phyloP scores from a whole-genome alignment of 2,113 vertebrate species.

The Neogobius melanostomus region DNA sequence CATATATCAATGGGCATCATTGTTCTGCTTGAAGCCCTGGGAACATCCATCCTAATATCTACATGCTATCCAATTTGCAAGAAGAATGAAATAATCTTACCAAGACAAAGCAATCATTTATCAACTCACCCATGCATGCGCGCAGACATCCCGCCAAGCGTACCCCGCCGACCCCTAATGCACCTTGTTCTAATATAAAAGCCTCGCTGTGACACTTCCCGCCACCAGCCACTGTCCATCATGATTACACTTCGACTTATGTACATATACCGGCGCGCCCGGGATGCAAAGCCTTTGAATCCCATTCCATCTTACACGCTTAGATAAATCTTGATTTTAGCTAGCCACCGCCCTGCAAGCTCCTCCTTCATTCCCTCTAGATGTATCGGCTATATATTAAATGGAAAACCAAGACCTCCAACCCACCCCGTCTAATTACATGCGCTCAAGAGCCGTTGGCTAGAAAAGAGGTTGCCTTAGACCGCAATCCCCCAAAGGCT shows the following conservation, averaged over 20 bases:
- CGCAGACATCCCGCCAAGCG: constrained; percentile 4
- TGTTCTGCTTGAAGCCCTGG: constrained; percentile 43
- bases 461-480: constrained; percentile 68
- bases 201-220: constrained; percentile 17
- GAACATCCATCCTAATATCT: constrained; percentile 65
- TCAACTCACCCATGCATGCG: constrained; percentile 42
- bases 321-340: constrained; percentile 68
- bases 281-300: constrained; percentile 40
- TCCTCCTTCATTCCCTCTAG: constrained; percentile 18
- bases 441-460: constrained; percentile 66
- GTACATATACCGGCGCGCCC: constrained; percentile 24
- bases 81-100: constrained; percentile 64
- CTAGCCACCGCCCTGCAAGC: constrained; percentile 4
- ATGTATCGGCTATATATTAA: constrained; percentile 59
- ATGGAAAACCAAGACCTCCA: constrained; percentile 46
- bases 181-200: constrained; percentile 15
- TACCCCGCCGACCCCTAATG: not conserved
- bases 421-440: constrained; percentile 68
- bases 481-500: constrained; percentile 64
- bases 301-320: constrained; percentile 40
- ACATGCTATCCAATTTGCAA: constrained; percentile 59
- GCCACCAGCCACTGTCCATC: constrained; percentile 34
- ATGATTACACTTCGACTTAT: constrained; percentile 38
- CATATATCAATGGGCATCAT: constrained; percentile 45
- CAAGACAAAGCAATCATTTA: constrained; percentile 59